These are phyloP conservation scores for Podotricha telesiphe DNA, from an alignment of 2,888 invertebrate species.

Conservation along the genomic window DNA sequence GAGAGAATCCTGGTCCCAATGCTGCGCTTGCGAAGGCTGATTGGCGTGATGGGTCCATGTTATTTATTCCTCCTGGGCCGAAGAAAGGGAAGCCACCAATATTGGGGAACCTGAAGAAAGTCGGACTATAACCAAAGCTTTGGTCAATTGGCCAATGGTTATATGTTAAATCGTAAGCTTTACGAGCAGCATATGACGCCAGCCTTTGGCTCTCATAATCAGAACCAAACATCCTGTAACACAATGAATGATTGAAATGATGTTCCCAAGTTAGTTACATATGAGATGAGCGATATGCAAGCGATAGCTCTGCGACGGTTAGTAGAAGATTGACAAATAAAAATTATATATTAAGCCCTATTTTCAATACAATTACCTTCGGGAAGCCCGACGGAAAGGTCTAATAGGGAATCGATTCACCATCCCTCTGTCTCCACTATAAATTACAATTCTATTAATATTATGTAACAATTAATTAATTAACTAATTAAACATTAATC, in stretches of 20 bases:
- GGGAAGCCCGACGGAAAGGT: background rate
- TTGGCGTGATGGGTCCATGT: conserved; percentile 52
- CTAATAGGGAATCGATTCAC: background rate
- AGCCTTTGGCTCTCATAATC: conserved; percentile 63
- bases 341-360: background rate
- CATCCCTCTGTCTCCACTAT: background rate
- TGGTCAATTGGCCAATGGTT: conserved; percentile 50
- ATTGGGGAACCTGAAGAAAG: conserved; percentile 64
- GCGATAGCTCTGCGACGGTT: conserved; percentile 35
- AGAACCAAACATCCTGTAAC: conserved; percentile 69
- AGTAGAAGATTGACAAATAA: conserved; percentile 12
- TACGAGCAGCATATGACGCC: conserved; percentile 69
- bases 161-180: conserved; percentile 71
- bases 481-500: background rate
- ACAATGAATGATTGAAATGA: conserved; percentile 39
- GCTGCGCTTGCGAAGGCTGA: conserved; percentile 81
- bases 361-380: conserved; percentile 19
- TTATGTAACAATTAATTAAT: background rate
- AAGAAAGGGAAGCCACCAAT: conserved; percentile 50
- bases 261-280: conserved; percentile 34
- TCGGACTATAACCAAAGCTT: conserved; percentile 56
- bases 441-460: conserved; percentile 20
- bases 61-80: conserved; percentile 48
- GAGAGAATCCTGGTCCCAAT: conserved; percentile 79
- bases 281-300: conserved; percentile 31